These are phyloP conservation scores for Tyrophagus putrescentiae DNA, from an alignment of 1,140 invertebrate genomes.

Conservation along the genomic window DNA sequence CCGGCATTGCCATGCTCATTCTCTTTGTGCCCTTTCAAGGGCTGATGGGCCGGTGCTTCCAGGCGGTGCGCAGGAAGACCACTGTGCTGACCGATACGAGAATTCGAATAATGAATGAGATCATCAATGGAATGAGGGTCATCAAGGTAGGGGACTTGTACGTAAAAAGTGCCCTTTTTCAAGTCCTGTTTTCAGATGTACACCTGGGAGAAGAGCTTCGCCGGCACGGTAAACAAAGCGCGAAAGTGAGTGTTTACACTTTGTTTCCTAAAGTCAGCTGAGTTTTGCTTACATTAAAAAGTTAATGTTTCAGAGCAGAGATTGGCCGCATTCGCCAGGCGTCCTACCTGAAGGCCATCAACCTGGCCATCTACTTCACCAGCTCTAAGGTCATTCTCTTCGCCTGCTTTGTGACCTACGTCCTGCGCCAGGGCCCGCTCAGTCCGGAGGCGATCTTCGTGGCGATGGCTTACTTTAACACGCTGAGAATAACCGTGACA, in stretches of 20 bases:
- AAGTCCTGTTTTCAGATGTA: too few species aligned
- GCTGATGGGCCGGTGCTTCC: slow-evolving; percentile 22
- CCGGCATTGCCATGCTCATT: slow-evolving; percentile 21
- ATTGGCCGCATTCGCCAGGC: slow-evolving; percentile 42
- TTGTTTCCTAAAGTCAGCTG: too few species aligned
- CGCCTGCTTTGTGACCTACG: slow-evolving; percentile 50
- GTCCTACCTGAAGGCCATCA: slow-evolving; percentile 50
- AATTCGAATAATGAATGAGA: slow-evolving; percentile 72
- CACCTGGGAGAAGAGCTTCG: slow-evolving; percentile 65
- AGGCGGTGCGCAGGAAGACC: slow-evolving; percentile 40
- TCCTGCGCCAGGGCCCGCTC: slow-evolving; percentile 45
- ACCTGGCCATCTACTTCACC: slow-evolving; percentile 34
- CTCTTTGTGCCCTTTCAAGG: slow-evolving; percentile 25
- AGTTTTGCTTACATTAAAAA: not conserved
- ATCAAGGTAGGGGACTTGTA: too few species aligned
- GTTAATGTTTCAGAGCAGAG: slow-evolving; percentile 17
- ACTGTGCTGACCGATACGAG: slow-evolving; percentile 62
- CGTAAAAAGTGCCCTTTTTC: too few species aligned
- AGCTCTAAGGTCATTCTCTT: slow-evolving; percentile 52
- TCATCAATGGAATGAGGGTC: slow-evolving; percentile 71
- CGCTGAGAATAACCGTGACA: slow-evolving; percentile 47
- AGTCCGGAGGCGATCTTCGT: slow-evolving; percentile 59
- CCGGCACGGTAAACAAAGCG: slow-evolving; percentile 43
- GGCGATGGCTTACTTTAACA: slow-evolving; percentile 51
- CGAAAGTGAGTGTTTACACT: slow-evolving; percentile 33